Evolutionary conservation across 2,888 invertebrate species (phyloP).

Genomic region (Cryptocheilus praepositus): DNA sequence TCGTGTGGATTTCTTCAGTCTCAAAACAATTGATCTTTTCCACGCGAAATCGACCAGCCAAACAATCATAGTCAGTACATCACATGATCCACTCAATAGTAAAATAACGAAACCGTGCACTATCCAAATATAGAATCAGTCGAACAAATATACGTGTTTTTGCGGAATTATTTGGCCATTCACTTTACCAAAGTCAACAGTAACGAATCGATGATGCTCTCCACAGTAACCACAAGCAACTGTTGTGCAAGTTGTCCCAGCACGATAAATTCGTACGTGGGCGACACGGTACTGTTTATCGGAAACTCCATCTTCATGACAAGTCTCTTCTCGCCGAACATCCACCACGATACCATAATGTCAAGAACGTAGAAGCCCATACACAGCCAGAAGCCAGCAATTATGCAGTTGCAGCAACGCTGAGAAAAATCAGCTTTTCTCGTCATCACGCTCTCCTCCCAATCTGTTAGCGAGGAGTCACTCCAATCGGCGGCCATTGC

Average conservation of each 20-base stretch:
- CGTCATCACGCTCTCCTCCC: constrained; percentile 15
- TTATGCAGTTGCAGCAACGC: constrained; percentile 13
- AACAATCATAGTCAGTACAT: too few species aligned
- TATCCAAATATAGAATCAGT: too few species aligned
- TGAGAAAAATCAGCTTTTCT: constrained; percentile 18
- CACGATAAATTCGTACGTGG: constrained; percentile 28
- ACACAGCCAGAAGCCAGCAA: constrained; percentile 10
- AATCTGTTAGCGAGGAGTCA: constrained; percentile 13
- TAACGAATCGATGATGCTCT: constrained; percentile 22
- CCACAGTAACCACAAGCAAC: constrained; percentile 14
- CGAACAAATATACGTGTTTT: too few species aligned
- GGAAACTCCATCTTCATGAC: constrained; percentile 34
- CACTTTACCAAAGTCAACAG: constrained; percentile 35
- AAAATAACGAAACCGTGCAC: too few species aligned
- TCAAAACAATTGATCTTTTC: too few species aligned
- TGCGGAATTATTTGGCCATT: too few species aligned
- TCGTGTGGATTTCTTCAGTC: too few species aligned
- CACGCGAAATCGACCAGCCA: too few species aligned
- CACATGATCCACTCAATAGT: too few species aligned
- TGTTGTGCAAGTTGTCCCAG: constrained; percentile 30
- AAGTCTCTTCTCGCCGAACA: constrained; percentile 15
- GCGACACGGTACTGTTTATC: constrained; percentile 28
- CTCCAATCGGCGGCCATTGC: constrained; percentile 35
- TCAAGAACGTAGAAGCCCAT: neutral
- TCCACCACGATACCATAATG: neutral